Base-by-base conservation (phyloP, 2,888 invertebrate genomes). In the Drosophila setosimentum region DNA sequence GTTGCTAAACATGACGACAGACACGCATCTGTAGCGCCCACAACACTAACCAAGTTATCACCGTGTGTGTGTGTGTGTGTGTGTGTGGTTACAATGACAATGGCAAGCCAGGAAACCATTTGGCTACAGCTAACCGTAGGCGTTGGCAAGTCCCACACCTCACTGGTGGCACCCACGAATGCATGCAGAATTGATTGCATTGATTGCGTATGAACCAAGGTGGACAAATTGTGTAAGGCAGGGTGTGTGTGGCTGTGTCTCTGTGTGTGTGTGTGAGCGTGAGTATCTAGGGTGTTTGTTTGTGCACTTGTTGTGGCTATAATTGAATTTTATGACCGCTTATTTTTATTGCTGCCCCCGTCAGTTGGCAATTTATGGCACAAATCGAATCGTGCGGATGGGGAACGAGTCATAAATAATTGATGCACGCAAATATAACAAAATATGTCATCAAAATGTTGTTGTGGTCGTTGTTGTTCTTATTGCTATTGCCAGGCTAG, bases 321-420 rank as follows among this genome's bases (percentile, higher is more conserved):
- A 89, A 85, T 85, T 85, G 87, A 85, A 89, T 87, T 85, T 85
- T 89, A 89, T 85, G 79, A 82, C 76, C 87, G 87, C 89, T 87
- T 89, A 89, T 89, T 89, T 85, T 85, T 84, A 87, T 85, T 89
- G 79, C 74, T 65, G 61, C 62, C 73, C 68, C 68, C 54, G 80
- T 77, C 89, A 78, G 76, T 69, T 84, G 85, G 72, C 87, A 85
- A 87, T 87, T 84, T 85, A 85, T 84, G 84, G 68, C 78, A 78
- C 73, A 84, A 82, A 89, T 88, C 78, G 86, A 80, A 84, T 71
- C 57, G 74, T 59, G 68, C 55, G 33, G 32, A 29, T 32, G 57
- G 55, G 50, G 60, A 57, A n/a, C 42, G 37, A 61, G 66, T 49
- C 71, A 85, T 77, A 80, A 78, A 84, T 89, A 87, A 84, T 87